Base-by-base conservation (phyloP, 2,888 invertebrate genomes). In the Mamestra brassicae region DNA sequence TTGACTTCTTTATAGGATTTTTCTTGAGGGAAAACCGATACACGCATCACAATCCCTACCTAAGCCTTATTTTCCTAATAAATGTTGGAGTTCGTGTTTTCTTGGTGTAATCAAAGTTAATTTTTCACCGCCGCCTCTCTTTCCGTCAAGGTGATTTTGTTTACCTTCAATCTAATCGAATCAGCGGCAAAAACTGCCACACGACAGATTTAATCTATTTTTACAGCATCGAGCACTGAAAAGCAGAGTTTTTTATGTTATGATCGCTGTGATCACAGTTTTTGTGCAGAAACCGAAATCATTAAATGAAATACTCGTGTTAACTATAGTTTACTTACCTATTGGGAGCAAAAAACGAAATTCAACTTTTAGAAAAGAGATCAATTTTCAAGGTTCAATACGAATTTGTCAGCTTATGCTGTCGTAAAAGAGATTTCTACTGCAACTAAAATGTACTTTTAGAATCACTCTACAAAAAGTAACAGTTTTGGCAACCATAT, bases 151-250 rank as follows among this genome's bases (percentile, higher is more conserved):
- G 84, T 71, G 68, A 79, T 72, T 68, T 74, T 79, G 65, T 73
- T 80, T 71, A 73, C 85, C 85, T 87, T 80, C 81, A 78, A 77
- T 81, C 65, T 83, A 83, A 87, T 83, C 81, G 70, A 77, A 78
- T 78, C 81, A 67, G 66, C 55, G 47, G 62, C 71, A 89, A 88
- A 88, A 87, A 84, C 67, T 66, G 45, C 79, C 68, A 65, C 74
- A 69, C 73, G 69, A 55, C 67, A 78, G 74, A 69, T 79, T 76
- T 78, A 65, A 78, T 81, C 81, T 86, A 87, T 84, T 88, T 87
- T 84, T 76, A 72, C 76, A 80, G 76, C 68, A 66, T 57, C 58
- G 36, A 11, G 50, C 26, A 63, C 66, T 69, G 65, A 83, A 75
- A 78, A 71, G 54, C 36, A 68, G 45, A 52, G 15, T 69, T 76